A percentile compares a stretch with the other conserved stretches of the same genome.
phyloP scores from a whole-genome alignment of 2,888 invertebrate species.

The Folsomia candida region DNA sequence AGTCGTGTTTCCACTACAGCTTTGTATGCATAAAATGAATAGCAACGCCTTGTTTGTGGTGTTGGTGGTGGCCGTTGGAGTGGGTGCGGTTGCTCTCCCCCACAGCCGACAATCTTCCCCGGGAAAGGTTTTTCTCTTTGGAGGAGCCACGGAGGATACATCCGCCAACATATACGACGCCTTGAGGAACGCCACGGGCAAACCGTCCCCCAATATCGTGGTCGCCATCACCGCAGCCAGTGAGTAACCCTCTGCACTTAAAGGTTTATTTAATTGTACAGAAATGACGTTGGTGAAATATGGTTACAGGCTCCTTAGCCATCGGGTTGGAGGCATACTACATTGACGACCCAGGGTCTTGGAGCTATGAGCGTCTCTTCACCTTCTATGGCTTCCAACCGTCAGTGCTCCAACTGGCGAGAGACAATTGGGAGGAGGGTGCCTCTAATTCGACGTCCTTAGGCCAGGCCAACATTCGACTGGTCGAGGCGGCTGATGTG shows the following conservation, averaged over 20 bases:
- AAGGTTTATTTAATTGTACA: too few species aligned
- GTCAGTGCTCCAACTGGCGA: slow-evolving; percentile 24
- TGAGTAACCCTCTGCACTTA: too few species aligned
- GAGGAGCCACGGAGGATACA: slow-evolving; percentile 24
- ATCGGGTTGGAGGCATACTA: slow-evolving; percentile 32
- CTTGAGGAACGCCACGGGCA: slow-evolving; percentile 25
- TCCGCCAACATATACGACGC: slow-evolving; percentile 24
- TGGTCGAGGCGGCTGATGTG: neutral
- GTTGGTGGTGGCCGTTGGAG: neutral
- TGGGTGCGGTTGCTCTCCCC: neutral
- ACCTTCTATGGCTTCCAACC: slow-evolving; percentile 29
- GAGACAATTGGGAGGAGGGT: slow-evolving; percentile 24
- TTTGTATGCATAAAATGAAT: too few species aligned
- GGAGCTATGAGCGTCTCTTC: slow-evolving; percentile 29
- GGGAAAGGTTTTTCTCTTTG: slow-evolving; percentile 31
- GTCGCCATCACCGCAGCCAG: slow-evolving; percentile 24
- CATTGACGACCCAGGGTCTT: slow-evolving; percentile 15
- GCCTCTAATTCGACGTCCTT: neutral
- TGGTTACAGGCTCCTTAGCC: slow-evolving; percentile 17
- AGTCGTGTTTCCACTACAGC: too few species aligned
- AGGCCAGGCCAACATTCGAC: neutral
- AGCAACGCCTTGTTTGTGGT: neutral
- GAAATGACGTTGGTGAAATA: too few species aligned
- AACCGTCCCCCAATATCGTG: slow-evolving; percentile 22
- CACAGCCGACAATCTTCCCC: neutral